Percentiles rank a stretch among this genome's conserved stretches.
phyloP scores from a whole-genome alignment of 2,888 invertebrate species.

The Andrena camellia region DNA sequence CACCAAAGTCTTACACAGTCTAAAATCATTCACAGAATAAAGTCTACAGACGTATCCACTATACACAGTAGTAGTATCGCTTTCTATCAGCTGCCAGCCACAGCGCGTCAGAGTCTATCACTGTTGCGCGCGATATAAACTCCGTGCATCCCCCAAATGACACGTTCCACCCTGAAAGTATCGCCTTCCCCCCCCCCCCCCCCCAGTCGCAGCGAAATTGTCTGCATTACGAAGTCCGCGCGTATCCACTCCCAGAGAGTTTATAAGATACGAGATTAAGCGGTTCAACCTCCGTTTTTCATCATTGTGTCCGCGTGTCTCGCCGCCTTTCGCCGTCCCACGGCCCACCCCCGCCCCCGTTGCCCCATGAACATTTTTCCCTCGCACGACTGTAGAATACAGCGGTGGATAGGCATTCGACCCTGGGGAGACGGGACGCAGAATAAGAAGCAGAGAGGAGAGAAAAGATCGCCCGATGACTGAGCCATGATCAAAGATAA shows the following conservation, averaged over 20 bases:
- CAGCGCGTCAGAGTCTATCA: slow-evolving; percentile 42
- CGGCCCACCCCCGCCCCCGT: too few species aligned
- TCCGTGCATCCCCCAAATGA: slow-evolving; percentile 16
- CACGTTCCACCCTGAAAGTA: background rate
- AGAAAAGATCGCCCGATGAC: slow-evolving; percentile 67
- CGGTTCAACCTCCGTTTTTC: slow-evolving; percentile 3
- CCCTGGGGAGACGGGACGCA: slow-evolving; percentile 41
- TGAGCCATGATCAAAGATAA: slow-evolving; percentile 82
- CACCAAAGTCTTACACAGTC: too few species aligned
- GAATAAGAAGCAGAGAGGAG: slow-evolving; percentile 54
- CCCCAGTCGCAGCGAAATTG: slow-evolving; percentile 12
- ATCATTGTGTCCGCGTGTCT: slow-evolving; percentile 47
- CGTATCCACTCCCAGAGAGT: slow-evolving; percentile 29
- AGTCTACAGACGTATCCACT: too few species aligned
- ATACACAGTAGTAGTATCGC: slow-evolving; percentile 1
- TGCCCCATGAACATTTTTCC: background rate
- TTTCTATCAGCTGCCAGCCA: slow-evolving; percentile 29
- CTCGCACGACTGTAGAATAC: slow-evolving; percentile 13
- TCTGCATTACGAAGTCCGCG: slow-evolving; percentile 40
- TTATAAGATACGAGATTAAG: slow-evolving; percentile 56
- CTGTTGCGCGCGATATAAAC: slow-evolving; percentile 30
- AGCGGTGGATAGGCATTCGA: slow-evolving; percentile 8
- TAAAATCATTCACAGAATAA: too few species aligned
- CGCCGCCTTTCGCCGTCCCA: background rate
- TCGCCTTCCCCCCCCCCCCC: background rate